Evolutionary conservation across 2,888 invertebrate genomes (phyloP).

Genomic region (Prosapia bicincta): DNA sequence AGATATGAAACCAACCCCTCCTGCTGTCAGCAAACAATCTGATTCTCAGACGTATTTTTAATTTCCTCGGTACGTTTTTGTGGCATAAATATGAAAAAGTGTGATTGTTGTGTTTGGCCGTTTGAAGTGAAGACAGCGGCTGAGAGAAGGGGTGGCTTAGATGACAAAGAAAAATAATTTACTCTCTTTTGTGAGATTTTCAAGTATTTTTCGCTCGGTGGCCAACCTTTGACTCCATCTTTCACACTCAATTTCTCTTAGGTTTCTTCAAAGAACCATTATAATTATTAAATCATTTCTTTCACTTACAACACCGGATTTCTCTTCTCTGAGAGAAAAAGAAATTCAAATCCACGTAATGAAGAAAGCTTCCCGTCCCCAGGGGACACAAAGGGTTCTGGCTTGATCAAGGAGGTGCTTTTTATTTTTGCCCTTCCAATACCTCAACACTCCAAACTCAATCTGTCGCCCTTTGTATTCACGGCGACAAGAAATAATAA

Average conservation of each 20-base stretch:
- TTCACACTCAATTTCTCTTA: not conserved
- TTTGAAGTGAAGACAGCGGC: not conserved
- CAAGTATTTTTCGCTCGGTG: not conserved
- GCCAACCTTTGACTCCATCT: not conserved
- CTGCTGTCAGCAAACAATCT: not conserved
- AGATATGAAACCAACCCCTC: too few relatives aligned
- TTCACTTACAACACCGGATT: not conserved
- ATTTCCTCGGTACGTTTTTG: not conserved
- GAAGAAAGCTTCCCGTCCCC: not conserved
- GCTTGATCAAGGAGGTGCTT: not conserved
- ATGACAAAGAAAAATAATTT: slow-evolving; percentile 30
- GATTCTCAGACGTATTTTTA: not conserved
- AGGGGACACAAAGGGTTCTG: not conserved
- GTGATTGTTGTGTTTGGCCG: not conserved
- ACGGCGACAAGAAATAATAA: slow-evolving; percentile 21
- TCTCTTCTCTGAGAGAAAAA: not conserved
- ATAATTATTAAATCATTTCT: slow-evolving; percentile 2
- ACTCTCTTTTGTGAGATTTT: slow-evolving; percentile 17
- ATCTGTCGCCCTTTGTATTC: slow-evolving; percentile 20
- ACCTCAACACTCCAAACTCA: slow-evolving; percentile 10
- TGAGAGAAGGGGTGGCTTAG: not conserved
- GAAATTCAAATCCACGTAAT: not conserved
- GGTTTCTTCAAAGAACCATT: not conserved
- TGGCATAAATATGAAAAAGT: not conserved
- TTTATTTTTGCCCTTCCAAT: not conserved